These are phyloP conservation scores for Drosophila baimaii DNA, from an alignment of 1,140 invertebrate genomes.

Conservation along the genomic window DNA sequence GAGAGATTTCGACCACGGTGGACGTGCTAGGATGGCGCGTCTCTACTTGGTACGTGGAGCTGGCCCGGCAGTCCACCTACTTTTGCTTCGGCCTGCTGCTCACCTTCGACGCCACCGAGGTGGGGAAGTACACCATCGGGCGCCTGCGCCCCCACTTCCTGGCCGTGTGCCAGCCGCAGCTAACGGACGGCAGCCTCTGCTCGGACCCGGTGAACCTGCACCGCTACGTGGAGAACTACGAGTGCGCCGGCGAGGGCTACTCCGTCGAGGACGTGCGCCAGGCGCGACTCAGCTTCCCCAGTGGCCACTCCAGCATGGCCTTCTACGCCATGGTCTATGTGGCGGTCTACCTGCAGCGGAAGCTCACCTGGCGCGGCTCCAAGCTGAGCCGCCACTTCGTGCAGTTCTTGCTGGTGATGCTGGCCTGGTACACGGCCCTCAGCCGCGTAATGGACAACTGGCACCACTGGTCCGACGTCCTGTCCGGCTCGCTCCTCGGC, in stretches of 20 bases:
- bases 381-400: slow-evolving; percentile 90
- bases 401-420: slow-evolving; percentile 88
- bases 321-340: slow-evolving; percentile 91
- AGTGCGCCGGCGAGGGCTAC: slow-evolving; percentile 86
- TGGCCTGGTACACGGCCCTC: slow-evolving; percentile 79
- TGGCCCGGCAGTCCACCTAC: slow-evolving; percentile 89
- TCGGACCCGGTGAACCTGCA: slow-evolving; percentile 85
- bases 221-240: slow-evolving; percentile 88
- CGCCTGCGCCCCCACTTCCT: slow-evolving; percentile 96
- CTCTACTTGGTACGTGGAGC: slow-evolving; percentile 88
- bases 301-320: slow-evolving; percentile 92
- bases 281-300: slow-evolving; percentile 91
- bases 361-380: slow-evolving; percentile 90
- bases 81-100: slow-evolving; percentile 93
- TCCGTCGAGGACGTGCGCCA: slow-evolving; percentile 87
- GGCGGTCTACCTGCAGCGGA: slow-evolving; percentile 92
- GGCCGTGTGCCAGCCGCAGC: slow-evolving; percentile 88
- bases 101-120: slow-evolving; percentile 93
- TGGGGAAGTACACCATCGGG: slow-evolving; percentile 97
- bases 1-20: slow-evolving; percentile 40
- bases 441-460: slow-evolving; percentile 77
- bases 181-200: slow-evolving; percentile 85
- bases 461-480: slow-evolving; percentile 82
- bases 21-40: slow-evolving; percentile 76
- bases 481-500: slow-evolving; percentile 65